Evolutionary conservation across 2,797 vertebrate species (phyloP).

Genomic region (Psittacula echo): DNA sequence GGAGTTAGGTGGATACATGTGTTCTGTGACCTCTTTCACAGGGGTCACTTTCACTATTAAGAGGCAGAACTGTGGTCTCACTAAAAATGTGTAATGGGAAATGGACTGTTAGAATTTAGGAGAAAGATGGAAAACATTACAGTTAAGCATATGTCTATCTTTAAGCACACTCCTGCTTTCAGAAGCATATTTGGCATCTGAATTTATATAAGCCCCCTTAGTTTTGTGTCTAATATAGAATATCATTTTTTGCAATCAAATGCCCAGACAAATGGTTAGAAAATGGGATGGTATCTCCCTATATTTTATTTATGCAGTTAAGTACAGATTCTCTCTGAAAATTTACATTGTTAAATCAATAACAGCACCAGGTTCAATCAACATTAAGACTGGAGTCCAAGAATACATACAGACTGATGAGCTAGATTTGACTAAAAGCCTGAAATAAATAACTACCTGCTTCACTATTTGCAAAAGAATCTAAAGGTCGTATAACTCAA

Average conservation of each 20-base stretch:
- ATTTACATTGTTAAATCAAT: not conserved
- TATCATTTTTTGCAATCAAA: not conserved
- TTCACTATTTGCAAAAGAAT: slow-evolving; percentile 32
- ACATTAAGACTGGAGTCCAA: not conserved
- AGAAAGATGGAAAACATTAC: not conserved
- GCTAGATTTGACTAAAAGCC: not conserved
- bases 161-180: not conserved
- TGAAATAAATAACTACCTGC: slow-evolving; percentile 24
- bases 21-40: not conserved
- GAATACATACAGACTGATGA: not conserved
- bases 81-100: not conserved
- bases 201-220: not conserved
- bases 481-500: slow-evolving; percentile 39
- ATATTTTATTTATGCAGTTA: not conserved
- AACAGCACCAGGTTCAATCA: not conserved
- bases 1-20: not conserved
- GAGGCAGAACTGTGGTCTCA: not conserved
- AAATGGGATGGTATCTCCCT: not conserved
- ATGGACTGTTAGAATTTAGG: not conserved
- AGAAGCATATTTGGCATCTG: not conserved
- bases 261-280: not conserved
- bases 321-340: not conserved
- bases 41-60: not conserved
- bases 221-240: not conserved
- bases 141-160: not conserved